A percentile compares a stretch with the other conserved stretches of the same genome.
phyloP scores from a whole-genome alignment of 1,140 invertebrate genomes.

The Chlorops oryzae region DNA sequence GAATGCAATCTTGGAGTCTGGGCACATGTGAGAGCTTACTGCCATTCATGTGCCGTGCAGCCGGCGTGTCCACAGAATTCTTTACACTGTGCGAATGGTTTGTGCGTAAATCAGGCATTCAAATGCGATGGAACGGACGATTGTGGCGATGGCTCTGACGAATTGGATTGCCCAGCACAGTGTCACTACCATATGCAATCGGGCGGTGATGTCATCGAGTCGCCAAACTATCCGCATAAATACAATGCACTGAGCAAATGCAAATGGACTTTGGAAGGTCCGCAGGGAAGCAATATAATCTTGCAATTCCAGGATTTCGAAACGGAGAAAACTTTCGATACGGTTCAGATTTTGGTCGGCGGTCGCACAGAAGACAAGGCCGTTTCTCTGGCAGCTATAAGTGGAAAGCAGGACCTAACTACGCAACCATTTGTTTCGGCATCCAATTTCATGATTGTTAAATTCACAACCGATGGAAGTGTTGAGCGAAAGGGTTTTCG shows the following conservation, averaged over 20 bases:
- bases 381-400: constrained; percentile 83
- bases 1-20: constrained; percentile 81
- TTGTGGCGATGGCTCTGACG: constrained; percentile 86
- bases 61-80: constrained; percentile 86
- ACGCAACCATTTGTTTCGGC: constrained; percentile 84
- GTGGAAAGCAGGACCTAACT: constrained; percentile 77
- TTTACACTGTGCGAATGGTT: constrained; percentile 87
- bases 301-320: constrained; percentile 95
- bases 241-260: constrained; percentile 86
- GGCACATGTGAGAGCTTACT: constrained; percentile 88
- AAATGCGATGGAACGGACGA: constrained; percentile 89
- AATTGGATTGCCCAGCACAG: constrained; percentile 78
- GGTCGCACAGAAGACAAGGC: constrained; percentile 91
- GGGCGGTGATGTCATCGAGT: constrained; percentile 90
- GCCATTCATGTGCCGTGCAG: constrained; percentile 88
- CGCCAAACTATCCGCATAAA: constrained; percentile 89
- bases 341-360: constrained; percentile 90
- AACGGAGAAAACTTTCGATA: constrained; percentile 93
- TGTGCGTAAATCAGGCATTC: constrained; percentile 83
- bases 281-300: constrained; percentile 88
- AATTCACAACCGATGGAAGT: constrained; percentile 88
- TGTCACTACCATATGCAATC: constrained; percentile 91
- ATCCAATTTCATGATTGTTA: constrained; percentile 96
- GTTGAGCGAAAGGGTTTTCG: constrained; percentile 92
- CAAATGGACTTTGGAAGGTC: constrained; percentile 95